Evolutionary conservation across 2,888 invertebrate genomes (phyloP), one percentile per base, ranked within the genome.

Genomic region (Dolomedes plantarius): DNA sequence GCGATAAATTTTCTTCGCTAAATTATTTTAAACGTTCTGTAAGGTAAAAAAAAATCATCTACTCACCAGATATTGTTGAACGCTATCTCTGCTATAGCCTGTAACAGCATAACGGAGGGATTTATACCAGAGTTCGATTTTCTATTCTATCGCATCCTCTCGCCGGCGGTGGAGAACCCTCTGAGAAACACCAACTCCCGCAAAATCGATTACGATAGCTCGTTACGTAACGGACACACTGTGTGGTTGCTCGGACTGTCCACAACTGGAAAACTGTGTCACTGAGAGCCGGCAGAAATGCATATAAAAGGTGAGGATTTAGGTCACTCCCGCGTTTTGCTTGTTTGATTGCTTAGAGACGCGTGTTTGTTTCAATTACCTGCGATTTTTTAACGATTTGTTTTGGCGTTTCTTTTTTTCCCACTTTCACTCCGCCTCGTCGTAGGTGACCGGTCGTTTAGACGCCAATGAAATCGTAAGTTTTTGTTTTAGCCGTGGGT

Each of bases 21-120:
- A n/a, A n/a, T n/a, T n/a, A n/a, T n/a, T n/a, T n/a, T n/a, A n/a
- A n/a, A n/a, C 36, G n/a, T 9, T 36, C 6, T 36, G 9, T 36
- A 5, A 36, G 5, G 9, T 36, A 36, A 9, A 36, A n/a, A n/a
- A n/a, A 9, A 36, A 6, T 36, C 9, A 36, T 36, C 36, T n/a
- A 74, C 85, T 85, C 64, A 85, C 85, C 85, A 85, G 62, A 85
- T 78, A 29, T 78, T 74, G 19, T 78, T 78, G 77, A 85, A 78
- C 23, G 85, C 85, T 13, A 78, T 78, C 74, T 85, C 85, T 6
- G 82, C 82, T 31, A 85, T 78, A 28, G 85, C 85, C 39, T 85
- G 85, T 46, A 85, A 41, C 46, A 85, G 31, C 85, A 85, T 85
- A 16, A 29, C 65, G 64, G 36, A 7, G 9, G 7, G 36, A 5